Conservation (phyloP, 2,113 vertebrate genomes). For the Quiscalus mexicanus region DNA sequence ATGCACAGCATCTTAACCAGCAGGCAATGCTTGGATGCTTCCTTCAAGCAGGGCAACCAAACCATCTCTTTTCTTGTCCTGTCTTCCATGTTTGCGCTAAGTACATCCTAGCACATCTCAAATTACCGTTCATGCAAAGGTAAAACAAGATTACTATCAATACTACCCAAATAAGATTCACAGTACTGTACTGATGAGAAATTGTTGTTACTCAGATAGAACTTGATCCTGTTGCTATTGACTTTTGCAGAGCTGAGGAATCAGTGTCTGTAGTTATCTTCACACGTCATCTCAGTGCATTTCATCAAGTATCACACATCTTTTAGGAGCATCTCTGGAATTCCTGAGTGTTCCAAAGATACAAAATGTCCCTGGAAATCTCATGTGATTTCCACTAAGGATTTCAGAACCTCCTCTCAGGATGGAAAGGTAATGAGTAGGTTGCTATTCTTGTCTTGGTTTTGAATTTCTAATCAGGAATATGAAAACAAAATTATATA, state of each 20-base stretch:
- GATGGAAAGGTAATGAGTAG: not conserved
- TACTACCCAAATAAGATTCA: not conserved
- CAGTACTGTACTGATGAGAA: rapidly evolving
- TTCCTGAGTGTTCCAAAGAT: not conserved
- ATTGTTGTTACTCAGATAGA: not conserved
- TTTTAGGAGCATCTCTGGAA: not conserved
- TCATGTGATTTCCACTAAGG: not conserved
- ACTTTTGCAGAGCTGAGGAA: not conserved
- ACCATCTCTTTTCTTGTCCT: not conserved
- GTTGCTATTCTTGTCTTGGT: not conserved
- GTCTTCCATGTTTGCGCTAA: not conserved
- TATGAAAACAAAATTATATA: not conserved
- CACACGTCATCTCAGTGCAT: not conserved
- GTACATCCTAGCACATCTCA: not conserved
- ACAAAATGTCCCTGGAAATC: not conserved
- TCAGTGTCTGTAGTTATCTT: not conserved
- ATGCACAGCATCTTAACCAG: not conserved
- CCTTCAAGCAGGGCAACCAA: not conserved
- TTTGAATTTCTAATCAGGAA: not conserved
- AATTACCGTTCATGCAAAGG: not conserved
- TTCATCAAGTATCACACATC: not conserved
- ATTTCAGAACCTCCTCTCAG: not conserved
- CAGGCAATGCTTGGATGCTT: not conserved
- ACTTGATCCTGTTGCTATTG: not conserved
- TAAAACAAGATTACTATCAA: not conserved